Percentiles rank a stretch among this genome's conserved stretches.
phyloP scores from a whole-genome alignment of 2,888 invertebrate genomes.

The Papilio protenor region DNA sequence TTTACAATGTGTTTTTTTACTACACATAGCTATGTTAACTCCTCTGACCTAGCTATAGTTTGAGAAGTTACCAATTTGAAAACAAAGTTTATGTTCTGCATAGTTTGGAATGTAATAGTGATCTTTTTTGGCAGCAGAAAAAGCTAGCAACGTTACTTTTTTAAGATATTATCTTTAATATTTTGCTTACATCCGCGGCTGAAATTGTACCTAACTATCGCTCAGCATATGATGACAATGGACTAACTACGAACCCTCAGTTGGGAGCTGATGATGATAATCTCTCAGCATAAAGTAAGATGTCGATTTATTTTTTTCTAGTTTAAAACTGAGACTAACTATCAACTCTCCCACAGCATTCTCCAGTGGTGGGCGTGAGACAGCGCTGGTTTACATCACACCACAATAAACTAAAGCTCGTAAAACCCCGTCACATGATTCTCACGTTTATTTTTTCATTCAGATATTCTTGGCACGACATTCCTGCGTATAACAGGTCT shows the following conservation, averaged over 20 bases:
- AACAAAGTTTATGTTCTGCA: background rate
- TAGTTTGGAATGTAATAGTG: background rate
- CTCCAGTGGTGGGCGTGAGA: conserved; percentile 3
- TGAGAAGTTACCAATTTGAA: background rate
- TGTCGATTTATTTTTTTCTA: background rate
- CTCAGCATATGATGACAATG: no score
- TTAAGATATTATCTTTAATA: no score
- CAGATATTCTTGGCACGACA: conserved; percentile 18
- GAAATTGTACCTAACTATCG: no score
- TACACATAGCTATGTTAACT: background rate
- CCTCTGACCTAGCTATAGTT: background rate
- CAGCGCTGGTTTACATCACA: conserved; percentile 9
- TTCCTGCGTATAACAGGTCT: background rate
- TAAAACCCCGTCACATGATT: conserved; percentile 23
- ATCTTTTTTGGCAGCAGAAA: no score
- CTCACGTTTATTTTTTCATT: conserved; percentile 25
- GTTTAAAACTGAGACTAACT: background rate
- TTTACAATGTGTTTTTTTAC: background rate
- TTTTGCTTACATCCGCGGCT: no score
- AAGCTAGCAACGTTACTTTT: no score
- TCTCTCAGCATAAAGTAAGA: background rate
- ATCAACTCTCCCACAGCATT: background rate
- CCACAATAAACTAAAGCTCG: conserved; percentile 17
- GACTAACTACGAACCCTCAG: background rate
- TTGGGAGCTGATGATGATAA: background rate